A percentile compares a stretch with the other conserved stretches of the same genome.
Conservation (phyloP, 2,888 invertebrate genomes). For the Pandemis cinnamomeana region DNA sequence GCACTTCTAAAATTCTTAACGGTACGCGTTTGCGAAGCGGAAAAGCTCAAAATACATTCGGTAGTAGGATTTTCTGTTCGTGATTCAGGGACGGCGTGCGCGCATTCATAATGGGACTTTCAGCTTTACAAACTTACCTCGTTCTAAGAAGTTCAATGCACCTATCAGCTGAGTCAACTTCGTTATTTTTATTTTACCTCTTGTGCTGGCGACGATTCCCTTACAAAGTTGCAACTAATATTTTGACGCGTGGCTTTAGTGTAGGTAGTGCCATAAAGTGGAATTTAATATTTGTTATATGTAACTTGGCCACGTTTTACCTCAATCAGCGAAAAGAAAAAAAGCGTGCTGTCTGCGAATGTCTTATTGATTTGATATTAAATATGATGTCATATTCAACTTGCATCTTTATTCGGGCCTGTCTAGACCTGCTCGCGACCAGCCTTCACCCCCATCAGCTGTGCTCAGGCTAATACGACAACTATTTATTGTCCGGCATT, state of each 20-base stretch:
- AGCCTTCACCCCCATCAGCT: constrained; percentile 69
- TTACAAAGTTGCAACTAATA: constrained; percentile 69
- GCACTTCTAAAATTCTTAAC: background rate
- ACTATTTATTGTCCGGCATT: constrained; percentile 72
- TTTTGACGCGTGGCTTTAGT: constrained; percentile 53
- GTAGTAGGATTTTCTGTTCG: constrained; percentile 25
- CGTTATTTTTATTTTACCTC: constrained; percentile 56
- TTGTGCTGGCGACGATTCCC: constrained; percentile 57
- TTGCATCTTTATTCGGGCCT: constrained; percentile 54
- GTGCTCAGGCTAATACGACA: constrained; percentile 70
- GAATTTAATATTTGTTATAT: constrained; percentile 14
- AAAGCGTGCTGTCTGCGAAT: constrained; percentile 25
- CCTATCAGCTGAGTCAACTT: constrained; percentile 78
- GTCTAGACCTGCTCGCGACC: constrained; percentile 64
- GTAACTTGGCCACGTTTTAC: constrained; percentile 14
- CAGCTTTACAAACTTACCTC: constrained; percentile 53
- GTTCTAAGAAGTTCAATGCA: constrained; percentile 74
- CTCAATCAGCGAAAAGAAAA: background rate
- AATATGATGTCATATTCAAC: constrained; percentile 63
- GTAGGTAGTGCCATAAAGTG: constrained; percentile 44
- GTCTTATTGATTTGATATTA: constrained; percentile 57
- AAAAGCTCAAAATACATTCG: constrained; percentile 9
- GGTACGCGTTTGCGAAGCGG: background rate
- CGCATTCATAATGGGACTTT: constrained; percentile 52
- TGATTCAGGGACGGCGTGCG: constrained; percentile 51